Conservation (phyloP, 53 echinoderm and acorn worm species). For the Stichopus horrens region DNA sequence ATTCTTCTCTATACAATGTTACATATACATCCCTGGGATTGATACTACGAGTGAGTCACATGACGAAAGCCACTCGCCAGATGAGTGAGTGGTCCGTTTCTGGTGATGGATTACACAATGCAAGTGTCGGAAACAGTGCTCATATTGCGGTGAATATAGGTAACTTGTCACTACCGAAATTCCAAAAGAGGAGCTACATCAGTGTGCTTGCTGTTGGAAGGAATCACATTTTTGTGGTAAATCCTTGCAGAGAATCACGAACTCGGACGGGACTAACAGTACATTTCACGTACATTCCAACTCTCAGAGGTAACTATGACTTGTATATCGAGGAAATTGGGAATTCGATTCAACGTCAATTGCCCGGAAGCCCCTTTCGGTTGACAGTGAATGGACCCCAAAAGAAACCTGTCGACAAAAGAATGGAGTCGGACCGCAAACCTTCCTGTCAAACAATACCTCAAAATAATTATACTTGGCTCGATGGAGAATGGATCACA, state of each 20-base stretch:
- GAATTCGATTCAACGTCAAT: not conserved
- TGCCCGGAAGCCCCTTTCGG: conserved; percentile 24
- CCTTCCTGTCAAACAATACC: conserved; percentile 24
- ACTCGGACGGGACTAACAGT: not conserved
- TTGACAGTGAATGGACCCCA: not conserved
- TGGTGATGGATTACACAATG: not conserved
- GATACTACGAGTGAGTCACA: not conserved
- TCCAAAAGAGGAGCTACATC: not conserved
- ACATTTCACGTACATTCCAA: not conserved
- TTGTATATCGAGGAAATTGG: conserved; percentile 12
- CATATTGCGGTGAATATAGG: not conserved
- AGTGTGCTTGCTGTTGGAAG: conserved; percentile 17
- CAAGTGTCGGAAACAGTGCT: not conserved
- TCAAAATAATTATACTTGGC: not conserved
- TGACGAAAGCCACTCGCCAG: not conserved
- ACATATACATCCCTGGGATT: not conserved
- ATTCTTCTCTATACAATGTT: not conserved
- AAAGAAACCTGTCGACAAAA: not conserved
- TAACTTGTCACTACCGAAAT: too few species aligned
- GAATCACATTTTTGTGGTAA: not conserved
- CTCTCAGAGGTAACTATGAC: not conserved
- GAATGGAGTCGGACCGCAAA: not conserved
- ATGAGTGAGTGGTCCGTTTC: not conserved
- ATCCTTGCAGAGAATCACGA: not conserved
- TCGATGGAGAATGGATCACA: conserved; percentile 4